Conservation (phyloP, 2,888 invertebrate species). For the Caenorhabditis panamensis region DNA sequence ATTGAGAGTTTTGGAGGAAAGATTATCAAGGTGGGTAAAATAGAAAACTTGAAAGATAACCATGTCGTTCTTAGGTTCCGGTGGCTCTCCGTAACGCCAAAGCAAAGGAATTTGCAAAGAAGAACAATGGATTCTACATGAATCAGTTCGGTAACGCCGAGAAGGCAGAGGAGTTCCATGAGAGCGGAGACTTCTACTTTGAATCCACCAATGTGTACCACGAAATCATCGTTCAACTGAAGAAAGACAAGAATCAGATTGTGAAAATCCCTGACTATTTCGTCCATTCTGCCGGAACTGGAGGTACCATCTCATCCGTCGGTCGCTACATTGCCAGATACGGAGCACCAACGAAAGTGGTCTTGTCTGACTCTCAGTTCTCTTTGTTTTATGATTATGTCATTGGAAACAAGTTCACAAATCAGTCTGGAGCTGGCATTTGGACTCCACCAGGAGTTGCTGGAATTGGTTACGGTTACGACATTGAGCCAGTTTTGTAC, state of each 20-base stretch:
- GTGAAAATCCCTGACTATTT: conserved; percentile 71
- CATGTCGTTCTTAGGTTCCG: conserved; percentile 35
- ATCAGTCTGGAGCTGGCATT: conserved; percentile 68
- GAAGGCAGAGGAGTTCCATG: conserved; percentile 76
- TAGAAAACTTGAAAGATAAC: background rate
- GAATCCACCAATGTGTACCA: conserved; percentile 76
- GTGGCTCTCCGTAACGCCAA: conserved; percentile 48
- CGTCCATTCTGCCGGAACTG: conserved; percentile 76
- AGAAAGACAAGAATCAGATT: conserved; percentile 38
- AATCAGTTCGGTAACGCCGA: conserved; percentile 78
- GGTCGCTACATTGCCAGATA: conserved; percentile 75
- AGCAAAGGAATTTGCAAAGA: conserved; percentile 65
- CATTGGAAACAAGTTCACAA: conserved; percentile 69
- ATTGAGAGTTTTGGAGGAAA: conserved; percentile 72
- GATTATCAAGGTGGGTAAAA: conserved; percentile 64
- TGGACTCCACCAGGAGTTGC: conserved; percentile 76
- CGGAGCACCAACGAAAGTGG: conserved; percentile 68
- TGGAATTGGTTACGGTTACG: conserved; percentile 77
- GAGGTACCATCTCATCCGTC: conserved; percentile 77
- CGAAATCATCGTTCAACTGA: conserved; percentile 72
- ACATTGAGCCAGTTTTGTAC: conserved; percentile 66
- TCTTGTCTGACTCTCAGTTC: conserved; percentile 75
- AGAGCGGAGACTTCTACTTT: conserved; percentile 70
- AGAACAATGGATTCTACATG: conserved; percentile 72
- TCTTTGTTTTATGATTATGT: conserved; percentile 77